Evolutionary conservation across 2,113 vertebrate genomes (phyloP).

Genomic region (Mus spicilegus): DNA sequence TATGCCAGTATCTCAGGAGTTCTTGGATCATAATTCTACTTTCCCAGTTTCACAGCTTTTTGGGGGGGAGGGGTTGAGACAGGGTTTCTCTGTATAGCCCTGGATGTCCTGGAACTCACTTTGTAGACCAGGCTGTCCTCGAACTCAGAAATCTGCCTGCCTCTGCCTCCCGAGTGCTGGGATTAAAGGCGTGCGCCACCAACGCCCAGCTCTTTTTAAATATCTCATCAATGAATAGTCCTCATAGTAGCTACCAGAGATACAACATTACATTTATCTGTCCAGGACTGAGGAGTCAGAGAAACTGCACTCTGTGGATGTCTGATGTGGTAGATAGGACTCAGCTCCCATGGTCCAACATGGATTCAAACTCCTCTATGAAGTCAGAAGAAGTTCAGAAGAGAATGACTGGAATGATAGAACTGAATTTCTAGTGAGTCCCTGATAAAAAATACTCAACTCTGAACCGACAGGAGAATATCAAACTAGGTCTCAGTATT

Average conservation of each 20-base stretch:
- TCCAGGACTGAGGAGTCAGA: not conserved
- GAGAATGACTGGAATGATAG: conserved; percentile 30
- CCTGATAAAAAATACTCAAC: conserved; percentile 53
- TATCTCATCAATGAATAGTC: not conserved
- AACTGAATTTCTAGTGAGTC: conserved; percentile 4
- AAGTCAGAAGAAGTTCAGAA: conserved; percentile 12
- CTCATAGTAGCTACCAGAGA: not conserved
- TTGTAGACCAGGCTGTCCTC: no score
- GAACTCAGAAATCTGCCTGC: no score
- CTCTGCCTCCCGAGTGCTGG: no score
- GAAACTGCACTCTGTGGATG: no score
- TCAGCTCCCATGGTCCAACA: not conserved
- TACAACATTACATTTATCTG: not conserved
- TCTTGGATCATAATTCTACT: conserved; percentile 40
- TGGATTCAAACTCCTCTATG: not conserved
- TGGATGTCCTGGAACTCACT: no score
- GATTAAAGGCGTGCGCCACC: no score
- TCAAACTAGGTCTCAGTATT: conserved; percentile 38
- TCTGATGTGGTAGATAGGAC: not conserved
- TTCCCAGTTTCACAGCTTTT: conserved; percentile 18
- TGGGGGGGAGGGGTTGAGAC: no score
- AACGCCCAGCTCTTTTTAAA: not conserved
- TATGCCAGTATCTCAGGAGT: not conserved
- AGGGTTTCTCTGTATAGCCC: no score
- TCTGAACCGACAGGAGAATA: not conserved